Conservation (phyloP, 2,113 vertebrate genomes). For the Macrotis lagotis region DNA sequence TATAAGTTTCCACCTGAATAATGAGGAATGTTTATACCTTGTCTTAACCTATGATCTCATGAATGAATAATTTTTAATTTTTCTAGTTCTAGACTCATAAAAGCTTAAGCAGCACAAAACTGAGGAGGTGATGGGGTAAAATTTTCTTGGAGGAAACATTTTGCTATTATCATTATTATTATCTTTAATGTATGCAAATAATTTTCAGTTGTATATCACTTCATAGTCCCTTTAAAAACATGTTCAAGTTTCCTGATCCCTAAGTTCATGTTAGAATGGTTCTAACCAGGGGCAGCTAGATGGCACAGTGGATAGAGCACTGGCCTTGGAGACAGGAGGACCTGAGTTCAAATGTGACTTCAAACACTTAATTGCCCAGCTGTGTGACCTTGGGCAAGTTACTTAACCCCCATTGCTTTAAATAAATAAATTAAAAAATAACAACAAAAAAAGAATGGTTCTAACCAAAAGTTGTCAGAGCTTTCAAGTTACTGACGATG, state of each 20-base stretch:
- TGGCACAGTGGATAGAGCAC: too few relatives aligned
- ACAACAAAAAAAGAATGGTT: too few relatives aligned
- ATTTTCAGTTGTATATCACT: background rate
- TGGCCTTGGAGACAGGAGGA: too few relatives aligned
- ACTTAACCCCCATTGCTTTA: too few relatives aligned
- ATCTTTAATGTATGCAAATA: background rate
- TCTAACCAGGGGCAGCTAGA: background rate
- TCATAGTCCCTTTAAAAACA: background rate
- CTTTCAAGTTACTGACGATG: too few relatives aligned
- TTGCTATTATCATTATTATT: background rate
- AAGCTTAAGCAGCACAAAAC: background rate
- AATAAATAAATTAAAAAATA: too few relatives aligned
- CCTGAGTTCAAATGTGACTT: too few relatives aligned
- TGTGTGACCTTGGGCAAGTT: too few relatives aligned
- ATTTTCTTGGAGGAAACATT: background rate
- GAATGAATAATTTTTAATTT: background rate
- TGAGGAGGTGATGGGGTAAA: background rate
- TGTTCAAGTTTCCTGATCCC: background rate
- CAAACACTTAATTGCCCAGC: too few relatives aligned
- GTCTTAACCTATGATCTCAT: background rate
- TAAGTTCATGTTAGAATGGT: background rate
- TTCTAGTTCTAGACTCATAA: background rate
- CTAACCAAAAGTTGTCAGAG: too few relatives aligned
- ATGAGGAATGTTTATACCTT: background rate
- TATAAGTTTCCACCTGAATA: background rate